Conservation (phyloP, 2,113 vertebrate genomes). For the Psettodes erumei region DNA sequence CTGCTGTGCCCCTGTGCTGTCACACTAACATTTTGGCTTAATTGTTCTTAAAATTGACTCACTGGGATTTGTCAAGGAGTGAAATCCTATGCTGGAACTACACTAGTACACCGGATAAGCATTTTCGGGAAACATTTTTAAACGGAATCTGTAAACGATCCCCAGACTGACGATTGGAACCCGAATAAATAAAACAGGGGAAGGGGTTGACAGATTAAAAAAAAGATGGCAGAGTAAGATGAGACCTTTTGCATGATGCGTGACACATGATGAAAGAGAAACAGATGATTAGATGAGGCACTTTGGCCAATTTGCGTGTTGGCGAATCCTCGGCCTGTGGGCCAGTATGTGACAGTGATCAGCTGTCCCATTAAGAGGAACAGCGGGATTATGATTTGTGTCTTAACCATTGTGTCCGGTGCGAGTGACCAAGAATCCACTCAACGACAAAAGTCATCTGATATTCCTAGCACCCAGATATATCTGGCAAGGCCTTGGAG, state of each 20-base stretch:
- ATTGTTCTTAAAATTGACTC: slow-evolving; percentile 23
- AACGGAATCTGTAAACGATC: no score
- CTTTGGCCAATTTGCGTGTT: slow-evolving; percentile 29
- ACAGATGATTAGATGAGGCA: slow-evolving; percentile 52
- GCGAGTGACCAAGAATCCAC: slow-evolving; percentile 58
- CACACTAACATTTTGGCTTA: slow-evolving; percentile 27
- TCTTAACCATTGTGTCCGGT: slow-evolving; percentile 70
- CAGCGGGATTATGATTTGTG: slow-evolving; percentile 60
- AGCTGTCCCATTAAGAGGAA: slow-evolving; percentile 67
- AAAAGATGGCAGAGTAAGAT: slow-evolving; percentile 38
- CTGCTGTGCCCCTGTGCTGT: slow-evolving; percentile 23
- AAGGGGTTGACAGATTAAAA: slow-evolving; percentile 36
- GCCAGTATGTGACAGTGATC: slow-evolving; percentile 48
- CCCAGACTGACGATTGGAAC: background rate
- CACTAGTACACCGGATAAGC: background rate
- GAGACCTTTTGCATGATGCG: slow-evolving; percentile 41
- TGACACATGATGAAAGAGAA: slow-evolving; percentile 58
- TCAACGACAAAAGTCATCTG: slow-evolving; percentile 65
- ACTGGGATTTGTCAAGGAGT: background rate
- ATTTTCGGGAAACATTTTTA: background rate
- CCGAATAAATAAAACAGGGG: slow-evolving; percentile 5
- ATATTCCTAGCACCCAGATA: slow-evolving; percentile 65
- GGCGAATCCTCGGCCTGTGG: slow-evolving; percentile 9
- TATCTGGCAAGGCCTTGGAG: slow-evolving; percentile 54
- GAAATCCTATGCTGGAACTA: background rate